Conservation (phyloP, 1,140 invertebrate species). For the Apis dorsata region DNA sequence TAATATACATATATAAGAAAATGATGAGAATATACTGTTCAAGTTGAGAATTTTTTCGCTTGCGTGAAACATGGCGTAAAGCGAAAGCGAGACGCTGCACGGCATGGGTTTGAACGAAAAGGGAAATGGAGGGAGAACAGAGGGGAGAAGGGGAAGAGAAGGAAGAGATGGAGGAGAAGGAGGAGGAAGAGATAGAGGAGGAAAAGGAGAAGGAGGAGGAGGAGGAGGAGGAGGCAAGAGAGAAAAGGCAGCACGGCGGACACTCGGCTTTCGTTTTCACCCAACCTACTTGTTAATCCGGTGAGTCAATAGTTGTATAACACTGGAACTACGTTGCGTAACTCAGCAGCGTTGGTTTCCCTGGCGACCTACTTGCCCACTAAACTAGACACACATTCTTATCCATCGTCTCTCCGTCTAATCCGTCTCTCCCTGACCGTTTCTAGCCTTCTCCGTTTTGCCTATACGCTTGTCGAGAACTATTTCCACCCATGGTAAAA, state of each 20-base stretch:
- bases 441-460: slow-evolving; percentile 50
- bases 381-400: slow-evolving; percentile 83
- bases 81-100: neutral
- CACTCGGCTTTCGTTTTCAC: slow-evolving; percentile 79
- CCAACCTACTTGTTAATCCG: slow-evolving; percentile 80
- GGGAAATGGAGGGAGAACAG: slow-evolving; percentile 20
- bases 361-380: slow-evolving; percentile 81
- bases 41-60: neutral
- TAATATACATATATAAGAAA: neutral
- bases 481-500: slow-evolving; percentile 6
- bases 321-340: slow-evolving; percentile 78
- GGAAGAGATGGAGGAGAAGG: neutral
- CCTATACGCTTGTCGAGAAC: neutral
- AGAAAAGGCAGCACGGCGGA: slow-evolving; percentile 28
- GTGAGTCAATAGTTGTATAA: slow-evolving; percentile 81
- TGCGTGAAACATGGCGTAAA: neutral
- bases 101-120: neutral
- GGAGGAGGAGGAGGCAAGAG: neutral
- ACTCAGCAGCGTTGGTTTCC: slow-evolving; percentile 73
- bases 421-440: slow-evolving; percentile 62
- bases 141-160: too few relatives aligned
- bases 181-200: neutral
- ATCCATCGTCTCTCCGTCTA: slow-evolving; percentile 67
- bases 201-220: too few relatives aligned
- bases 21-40: neutral